Evolutionary conservation across 2,888 invertebrate genomes (phyloP).

Genomic region (Spodoptera exigua): DNA sequence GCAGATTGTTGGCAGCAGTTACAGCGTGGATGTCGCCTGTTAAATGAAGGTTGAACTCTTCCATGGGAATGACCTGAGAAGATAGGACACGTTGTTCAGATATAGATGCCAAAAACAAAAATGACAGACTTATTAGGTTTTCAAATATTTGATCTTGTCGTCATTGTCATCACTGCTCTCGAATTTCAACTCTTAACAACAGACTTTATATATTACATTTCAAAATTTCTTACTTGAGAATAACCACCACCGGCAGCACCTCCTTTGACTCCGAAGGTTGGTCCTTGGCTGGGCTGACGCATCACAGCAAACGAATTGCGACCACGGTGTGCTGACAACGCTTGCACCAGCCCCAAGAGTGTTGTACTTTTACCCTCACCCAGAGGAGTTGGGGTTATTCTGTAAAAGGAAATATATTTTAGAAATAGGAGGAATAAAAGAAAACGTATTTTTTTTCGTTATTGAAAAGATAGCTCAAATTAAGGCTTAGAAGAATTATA

Average conservation of each 20-base stretch:
- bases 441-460: no score
- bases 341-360: conserved; percentile 97
- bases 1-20: conserved; percentile 98
- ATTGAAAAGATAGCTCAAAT: no score
- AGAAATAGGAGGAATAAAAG: background rate
- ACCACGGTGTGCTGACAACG: conserved; percentile 94
- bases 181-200: no score
- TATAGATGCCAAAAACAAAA: no score
- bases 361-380: conserved; percentile 99
- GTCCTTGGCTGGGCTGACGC: conserved; percentile 99
- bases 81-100: background rate
- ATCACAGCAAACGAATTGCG: conserved; percentile 97
- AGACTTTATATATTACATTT: no score
- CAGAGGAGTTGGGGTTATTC: conserved; percentile 99
- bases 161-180: no score
- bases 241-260: conserved; percentile 99
- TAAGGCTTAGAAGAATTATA: no score
- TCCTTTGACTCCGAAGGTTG: conserved; percentile 99
- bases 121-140: no score
- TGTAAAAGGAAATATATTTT: conserved; percentile 67
- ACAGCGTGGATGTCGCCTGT: conserved; percentile 99
- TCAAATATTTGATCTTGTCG: no score
- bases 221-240: conserved; percentile 91
- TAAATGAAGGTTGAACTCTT: conserved; percentile 99
- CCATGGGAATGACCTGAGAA: conserved; percentile 98